Base-by-base conservation (phyloP, 2,797 vertebrate species). In the Gephyroberyx darwinii region DNA sequence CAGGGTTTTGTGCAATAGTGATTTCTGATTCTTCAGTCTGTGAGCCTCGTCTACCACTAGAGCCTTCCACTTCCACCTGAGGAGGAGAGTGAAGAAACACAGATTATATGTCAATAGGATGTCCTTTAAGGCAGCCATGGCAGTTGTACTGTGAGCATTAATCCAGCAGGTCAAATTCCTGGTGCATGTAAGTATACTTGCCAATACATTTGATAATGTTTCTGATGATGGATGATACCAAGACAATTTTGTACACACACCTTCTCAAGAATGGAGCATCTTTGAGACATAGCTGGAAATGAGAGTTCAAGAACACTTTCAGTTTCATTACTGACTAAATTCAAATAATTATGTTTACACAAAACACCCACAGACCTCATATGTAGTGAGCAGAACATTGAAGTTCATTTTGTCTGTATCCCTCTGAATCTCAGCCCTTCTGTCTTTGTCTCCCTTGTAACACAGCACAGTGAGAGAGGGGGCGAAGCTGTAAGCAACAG, bases 1-100 rank as follows among this genome's bases (percentile, higher is more conserved):
- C 69, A 99, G 93, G 0, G 91, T 92, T 87, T 92, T 93, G 84
- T 96, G 90, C 74, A 99, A 88, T 33, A 96, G 65, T 9, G 96
- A 98, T 45, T 90, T 93, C 75, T 94, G 94, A 75, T 97, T 98
- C 92, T 98, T 99, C 84, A 99, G 83, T 69, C 96, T 92, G 83
- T 98, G 97, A 83, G 96, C 96, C 91, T 99, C 97, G 39, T 99
- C 97, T 35, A 99, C 96, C 55, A 97, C 94, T 64, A 98, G 91
- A 26, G 93, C 87, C 58, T 86, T 84, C 95, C 95, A 95, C 17
- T 80, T 91, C 90, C 91, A 92, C 72, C 94, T 95, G 84, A 67
- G 48, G 53, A 60, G 68, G 31, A 62, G 7, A 80, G 12, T 2
- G 7, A 33, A 50, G 17, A 30, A 5, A 10, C 8, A 19, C 14